A percentile compares a stretch with the other conserved stretches of the same genome.
Evolutionary conservation across 2,113 vertebrate species (phyloP).

Genomic region (Galemys pyrenaicus): DNA sequence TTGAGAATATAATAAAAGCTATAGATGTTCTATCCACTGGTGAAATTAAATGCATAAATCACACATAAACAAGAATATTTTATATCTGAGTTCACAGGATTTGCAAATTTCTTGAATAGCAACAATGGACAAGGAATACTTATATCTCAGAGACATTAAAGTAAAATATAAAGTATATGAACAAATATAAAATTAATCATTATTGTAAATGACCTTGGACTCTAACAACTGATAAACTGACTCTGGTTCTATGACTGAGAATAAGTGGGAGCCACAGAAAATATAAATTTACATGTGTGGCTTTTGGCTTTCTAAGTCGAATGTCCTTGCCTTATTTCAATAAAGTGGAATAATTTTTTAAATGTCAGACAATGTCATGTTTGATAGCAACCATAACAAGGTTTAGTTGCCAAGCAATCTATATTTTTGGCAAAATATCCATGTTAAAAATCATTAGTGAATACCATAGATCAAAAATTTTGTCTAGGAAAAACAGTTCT

Average conservation of each 20-base stretch:
- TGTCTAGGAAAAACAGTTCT: background rate
- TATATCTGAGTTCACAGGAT: background rate
- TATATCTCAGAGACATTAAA: background rate
- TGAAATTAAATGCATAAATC: conserved; percentile 33
- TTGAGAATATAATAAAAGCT: conserved; percentile 20
- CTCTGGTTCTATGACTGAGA: background rate
- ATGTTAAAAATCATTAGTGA: conserved; percentile 14
- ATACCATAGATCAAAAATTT: background rate
- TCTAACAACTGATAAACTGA: background rate
- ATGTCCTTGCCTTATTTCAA: background rate
- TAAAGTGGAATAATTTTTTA: background rate
- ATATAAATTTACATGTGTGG: background rate
- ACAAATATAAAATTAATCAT: background rate
- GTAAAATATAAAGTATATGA: background rate
- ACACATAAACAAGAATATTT: background rate
- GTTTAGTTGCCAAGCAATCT: background rate
- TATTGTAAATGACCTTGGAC: background rate
- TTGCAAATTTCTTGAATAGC: background rate
- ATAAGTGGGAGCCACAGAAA: background rate
- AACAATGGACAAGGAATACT: background rate
- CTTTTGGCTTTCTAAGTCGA: background rate
- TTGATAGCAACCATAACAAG: background rate
- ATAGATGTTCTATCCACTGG: background rate
- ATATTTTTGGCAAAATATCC: conserved; percentile 33
- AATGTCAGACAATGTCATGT: background rate